A percentile compares a stretch with the other conserved stretches of the same genome.
These are phyloP conservation scores for Sinocyclocheilus anophthalmus DNA, from an alignment of 2,113 vertebrate genomes.

Conservation along the genomic window DNA sequence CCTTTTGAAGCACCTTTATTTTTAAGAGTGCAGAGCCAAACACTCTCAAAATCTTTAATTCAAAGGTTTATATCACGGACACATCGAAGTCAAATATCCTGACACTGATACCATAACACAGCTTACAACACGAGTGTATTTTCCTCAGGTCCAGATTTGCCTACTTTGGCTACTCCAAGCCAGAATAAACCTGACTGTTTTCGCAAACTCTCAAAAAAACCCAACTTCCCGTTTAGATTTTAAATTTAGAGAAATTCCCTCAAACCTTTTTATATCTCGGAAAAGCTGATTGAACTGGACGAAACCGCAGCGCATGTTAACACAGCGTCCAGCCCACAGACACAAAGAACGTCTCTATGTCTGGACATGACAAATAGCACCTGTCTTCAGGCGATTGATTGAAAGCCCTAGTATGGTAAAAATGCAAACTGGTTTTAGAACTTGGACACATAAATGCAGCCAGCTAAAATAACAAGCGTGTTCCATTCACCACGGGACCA, in stretches of 20 bases:
- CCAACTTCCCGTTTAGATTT: not conserved
- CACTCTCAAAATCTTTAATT: not conserved
- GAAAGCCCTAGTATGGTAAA: not conserved
- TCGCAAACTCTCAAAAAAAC: not conserved
- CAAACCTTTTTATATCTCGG: not conserved
- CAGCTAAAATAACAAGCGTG: conserved; percentile 28
- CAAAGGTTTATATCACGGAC: not conserved
- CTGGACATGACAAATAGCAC: conserved; percentile 9
- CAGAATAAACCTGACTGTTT: not conserved
- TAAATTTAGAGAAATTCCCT: conserved; percentile 9
- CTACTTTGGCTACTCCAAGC: not conserved
- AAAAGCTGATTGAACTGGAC: conserved; percentile 8
- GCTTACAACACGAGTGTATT: not conserved
- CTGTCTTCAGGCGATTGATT: not conserved
- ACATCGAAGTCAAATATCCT: not conserved
- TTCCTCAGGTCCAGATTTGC: not conserved
- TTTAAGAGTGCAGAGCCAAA: not conserved
- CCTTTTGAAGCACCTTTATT: too few species aligned
- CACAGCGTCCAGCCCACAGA: not conserved
- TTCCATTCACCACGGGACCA: not conserved
- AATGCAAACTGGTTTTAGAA: not conserved
- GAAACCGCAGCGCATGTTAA: not conserved
- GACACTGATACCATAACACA: not conserved
- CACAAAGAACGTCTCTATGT: not conserved
- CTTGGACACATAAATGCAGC: conserved; percentile 12